Evolutionary conservation across 1,140 invertebrate species (phyloP).

Genomic region (Oryzaephilus surinamensis): DNA sequence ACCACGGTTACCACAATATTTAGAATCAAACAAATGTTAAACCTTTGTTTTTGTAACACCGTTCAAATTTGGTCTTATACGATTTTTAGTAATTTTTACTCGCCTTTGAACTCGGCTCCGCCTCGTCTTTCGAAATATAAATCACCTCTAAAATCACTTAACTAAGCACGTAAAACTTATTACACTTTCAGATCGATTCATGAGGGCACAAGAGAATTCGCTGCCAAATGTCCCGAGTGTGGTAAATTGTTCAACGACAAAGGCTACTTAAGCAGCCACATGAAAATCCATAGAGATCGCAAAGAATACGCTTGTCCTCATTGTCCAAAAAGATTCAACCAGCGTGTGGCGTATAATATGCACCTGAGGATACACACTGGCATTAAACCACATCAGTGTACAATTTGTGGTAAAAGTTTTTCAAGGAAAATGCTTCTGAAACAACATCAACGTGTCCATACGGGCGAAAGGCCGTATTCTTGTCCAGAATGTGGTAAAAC

Average conservation of each 20-base stretch:
- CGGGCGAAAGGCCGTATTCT: constrained; percentile 65
- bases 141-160: too few species aligned
- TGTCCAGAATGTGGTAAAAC: constrained; percentile 57
- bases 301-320: constrained; percentile 65
- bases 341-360: constrained; percentile 73
- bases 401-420: constrained; percentile 76
- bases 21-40: too few species aligned
- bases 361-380: constrained; percentile 69
- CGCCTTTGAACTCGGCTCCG: too few species aligned
- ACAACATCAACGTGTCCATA: constrained; percentile 66
- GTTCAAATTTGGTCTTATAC: too few species aligned
- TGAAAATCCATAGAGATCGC: constrained; percentile 67
- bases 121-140: too few species aligned
- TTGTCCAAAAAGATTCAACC: constrained; percentile 69
- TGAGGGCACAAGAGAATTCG: constrained; percentile 62
- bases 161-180: too few species aligned
- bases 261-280: constrained; percentile 64
- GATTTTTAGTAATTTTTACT: too few species aligned
- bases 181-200: constrained; percentile 50
- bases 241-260: constrained; percentile 68
- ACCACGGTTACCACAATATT: too few species aligned
- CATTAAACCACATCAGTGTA: constrained; percentile 76
- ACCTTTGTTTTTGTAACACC: too few species aligned
- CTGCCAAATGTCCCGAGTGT: constrained; percentile 62
- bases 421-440: constrained; percentile 71